Conservation (phyloP, 2,797 vertebrate genomes). For the Lepus oiostolus region DNA sequence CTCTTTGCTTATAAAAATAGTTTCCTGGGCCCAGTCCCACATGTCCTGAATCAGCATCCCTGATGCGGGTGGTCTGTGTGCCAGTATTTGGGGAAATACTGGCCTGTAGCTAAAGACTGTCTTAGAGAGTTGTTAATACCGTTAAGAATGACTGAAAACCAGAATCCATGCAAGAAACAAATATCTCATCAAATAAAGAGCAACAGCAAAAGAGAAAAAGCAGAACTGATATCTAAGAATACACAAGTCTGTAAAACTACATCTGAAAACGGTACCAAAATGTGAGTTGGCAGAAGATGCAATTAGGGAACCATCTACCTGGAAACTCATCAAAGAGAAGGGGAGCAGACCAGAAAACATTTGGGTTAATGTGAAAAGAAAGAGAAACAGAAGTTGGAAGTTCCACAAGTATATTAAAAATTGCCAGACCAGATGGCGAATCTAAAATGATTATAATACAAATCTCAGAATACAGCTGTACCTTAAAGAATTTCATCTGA, state of each 20-base stretch:
- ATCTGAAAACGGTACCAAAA: background rate
- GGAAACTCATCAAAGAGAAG: constrained; percentile 13
- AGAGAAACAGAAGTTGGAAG: constrained; percentile 37
- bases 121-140: background rate
- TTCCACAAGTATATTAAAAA: background rate
- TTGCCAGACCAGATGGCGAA: background rate
- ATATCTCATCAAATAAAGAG: background rate
- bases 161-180: background rate
- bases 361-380: constrained; percentile 38
- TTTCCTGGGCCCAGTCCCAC: background rate
- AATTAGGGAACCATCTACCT: background rate
- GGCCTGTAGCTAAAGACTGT: background rate
- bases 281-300: background rate
- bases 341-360: background rate
- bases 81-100: background rate
- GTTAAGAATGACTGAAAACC: constrained; percentile 37
- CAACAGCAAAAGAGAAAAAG: background rate
- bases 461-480: background rate
- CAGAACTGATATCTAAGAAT: background rate
- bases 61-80: background rate
- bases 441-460: background rate
- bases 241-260: background rate
- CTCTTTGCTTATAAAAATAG: background rate
- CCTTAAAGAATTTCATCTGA: constrained; percentile 33
- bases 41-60: background rate